A percentile compares a stretch with the other conserved stretches of the same genome.
Conservation (phyloP, 2,113 vertebrate species). For the Hypocryptadius cinnamomeus region DNA sequence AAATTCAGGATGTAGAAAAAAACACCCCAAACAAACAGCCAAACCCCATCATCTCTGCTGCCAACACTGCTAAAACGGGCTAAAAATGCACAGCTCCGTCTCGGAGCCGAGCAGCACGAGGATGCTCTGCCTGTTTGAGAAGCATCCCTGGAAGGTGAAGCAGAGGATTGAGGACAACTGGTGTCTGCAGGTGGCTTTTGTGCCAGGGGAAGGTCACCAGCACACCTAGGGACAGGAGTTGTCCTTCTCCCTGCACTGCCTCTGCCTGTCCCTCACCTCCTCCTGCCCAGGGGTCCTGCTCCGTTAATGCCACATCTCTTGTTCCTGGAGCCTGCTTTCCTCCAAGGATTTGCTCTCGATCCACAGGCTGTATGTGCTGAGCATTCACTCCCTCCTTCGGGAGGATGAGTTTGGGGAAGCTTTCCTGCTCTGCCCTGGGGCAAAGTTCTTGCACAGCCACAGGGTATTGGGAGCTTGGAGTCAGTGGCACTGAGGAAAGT, state of each 20-base stretch:
- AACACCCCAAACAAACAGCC: background rate
- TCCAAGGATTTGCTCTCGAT: background rate
- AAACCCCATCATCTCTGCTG: background rate
- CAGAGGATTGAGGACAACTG: background rate
- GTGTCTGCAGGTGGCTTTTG: background rate
- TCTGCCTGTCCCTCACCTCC: background rate
- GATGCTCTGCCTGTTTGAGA: background rate
- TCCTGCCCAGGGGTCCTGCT: accelerated
- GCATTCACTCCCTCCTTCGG: background rate
- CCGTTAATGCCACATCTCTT: accelerated
- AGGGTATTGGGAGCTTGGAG: background rate
- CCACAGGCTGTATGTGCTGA: background rate
- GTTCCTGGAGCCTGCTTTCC: background rate
- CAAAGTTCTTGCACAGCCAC: background rate
- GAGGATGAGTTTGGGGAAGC: background rate
- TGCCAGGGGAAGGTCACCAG: background rate
- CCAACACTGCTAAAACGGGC: background rate
- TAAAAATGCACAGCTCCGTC: background rate
- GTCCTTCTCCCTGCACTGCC: background rate
- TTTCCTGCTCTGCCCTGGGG: background rate
- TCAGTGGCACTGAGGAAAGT: background rate
- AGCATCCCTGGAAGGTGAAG: background rate
- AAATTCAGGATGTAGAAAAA: background rate
- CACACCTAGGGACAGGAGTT: background rate
- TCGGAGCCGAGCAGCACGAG: background rate